phyloP scores from a whole-genome alignment of 2,888 invertebrate genomes.

The Hanleya hanleyi region DNA sequence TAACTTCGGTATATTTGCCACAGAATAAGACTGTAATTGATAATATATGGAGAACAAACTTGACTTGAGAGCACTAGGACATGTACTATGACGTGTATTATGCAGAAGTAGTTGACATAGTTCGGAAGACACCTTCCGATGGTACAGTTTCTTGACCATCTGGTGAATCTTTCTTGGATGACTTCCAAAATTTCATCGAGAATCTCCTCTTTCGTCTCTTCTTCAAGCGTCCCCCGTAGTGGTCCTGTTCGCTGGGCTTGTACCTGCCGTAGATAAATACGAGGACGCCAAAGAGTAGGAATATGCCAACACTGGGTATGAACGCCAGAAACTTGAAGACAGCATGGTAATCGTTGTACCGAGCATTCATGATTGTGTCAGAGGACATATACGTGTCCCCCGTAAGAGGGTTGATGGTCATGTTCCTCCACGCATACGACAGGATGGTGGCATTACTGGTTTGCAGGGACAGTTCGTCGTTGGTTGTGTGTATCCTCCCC shows the following conservation, averaged over 20 bases:
- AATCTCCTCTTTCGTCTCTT: constrained; percentile 52
- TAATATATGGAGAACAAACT: no score
- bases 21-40: no score
- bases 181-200: constrained; percentile 9
- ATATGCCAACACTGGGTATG: constrained; percentile 69
- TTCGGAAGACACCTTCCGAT: neutral
- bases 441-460: constrained; percentile 67
- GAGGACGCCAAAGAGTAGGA: constrained; percentile 61
- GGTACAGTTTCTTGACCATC: constrained; percentile 19
- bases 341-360: constrained; percentile 72
- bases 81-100: no score
- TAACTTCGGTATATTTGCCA: no score
- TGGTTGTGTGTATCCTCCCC: constrained; percentile 66
- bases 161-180: constrained; percentile 26
- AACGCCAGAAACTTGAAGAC: constrained; percentile 74
- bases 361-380: constrained; percentile 75
- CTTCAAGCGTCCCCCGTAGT: constrained; percentile 60
- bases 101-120: constrained; percentile 1
- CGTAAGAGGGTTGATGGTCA: constrained; percentile 72
- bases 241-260: constrained; percentile 57
- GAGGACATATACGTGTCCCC: constrained; percentile 69
- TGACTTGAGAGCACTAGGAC: no score
- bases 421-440: constrained; percentile 71
- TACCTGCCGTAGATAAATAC: constrained; percentile 64
- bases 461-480: constrained; percentile 49